phyloP scores from a whole-genome alignment of 2,113 vertebrate genomes.

The Ahaetulla prasina region DNA sequence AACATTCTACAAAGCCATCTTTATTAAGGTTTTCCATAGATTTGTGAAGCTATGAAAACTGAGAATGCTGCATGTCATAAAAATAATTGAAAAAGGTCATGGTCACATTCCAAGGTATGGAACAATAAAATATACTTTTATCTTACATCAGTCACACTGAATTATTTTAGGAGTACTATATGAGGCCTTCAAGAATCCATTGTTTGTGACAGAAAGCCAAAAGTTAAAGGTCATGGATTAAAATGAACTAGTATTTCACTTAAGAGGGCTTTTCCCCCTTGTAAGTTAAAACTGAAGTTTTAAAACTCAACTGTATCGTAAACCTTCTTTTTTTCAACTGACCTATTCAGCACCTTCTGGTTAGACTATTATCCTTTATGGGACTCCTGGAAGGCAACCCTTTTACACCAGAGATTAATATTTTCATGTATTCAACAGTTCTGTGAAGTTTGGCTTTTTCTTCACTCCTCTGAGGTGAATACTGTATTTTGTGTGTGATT shows the following conservation, averaged over 20 bases:
- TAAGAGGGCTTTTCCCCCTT: neutral
- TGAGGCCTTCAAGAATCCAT: slow-evolving; percentile 14
- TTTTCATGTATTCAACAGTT: neutral
- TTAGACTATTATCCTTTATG: neutral
- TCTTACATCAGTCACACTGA: slow-evolving; percentile 3
- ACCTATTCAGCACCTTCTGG: neutral
- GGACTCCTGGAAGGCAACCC: neutral
- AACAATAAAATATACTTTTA: slow-evolving; percentile 8
- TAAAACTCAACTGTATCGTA: neutral
- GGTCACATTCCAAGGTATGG: neutral
- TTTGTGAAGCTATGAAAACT: neutral
- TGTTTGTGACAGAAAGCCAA: neutral
- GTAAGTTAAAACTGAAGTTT: neutral
- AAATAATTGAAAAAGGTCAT: slow-evolving; percentile 17
- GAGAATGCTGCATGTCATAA: slow-evolving; percentile 1
- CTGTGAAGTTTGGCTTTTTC: neutral
- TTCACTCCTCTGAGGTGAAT: neutral
- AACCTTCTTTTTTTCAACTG: neutral
- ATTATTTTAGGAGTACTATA: neutral
- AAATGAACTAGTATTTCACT: slow-evolving; percentile 12
- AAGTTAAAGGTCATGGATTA: slow-evolving; percentile 5
- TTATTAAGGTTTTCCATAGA: neutral
- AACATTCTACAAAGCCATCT: neutral
- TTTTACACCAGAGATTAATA: neutral
- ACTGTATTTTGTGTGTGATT: neutral